These are phyloP conservation scores for Brachyopa scutellaris DNA, from an alignment of 2,888 invertebrate species.

Conservation along the genomic window DNA sequence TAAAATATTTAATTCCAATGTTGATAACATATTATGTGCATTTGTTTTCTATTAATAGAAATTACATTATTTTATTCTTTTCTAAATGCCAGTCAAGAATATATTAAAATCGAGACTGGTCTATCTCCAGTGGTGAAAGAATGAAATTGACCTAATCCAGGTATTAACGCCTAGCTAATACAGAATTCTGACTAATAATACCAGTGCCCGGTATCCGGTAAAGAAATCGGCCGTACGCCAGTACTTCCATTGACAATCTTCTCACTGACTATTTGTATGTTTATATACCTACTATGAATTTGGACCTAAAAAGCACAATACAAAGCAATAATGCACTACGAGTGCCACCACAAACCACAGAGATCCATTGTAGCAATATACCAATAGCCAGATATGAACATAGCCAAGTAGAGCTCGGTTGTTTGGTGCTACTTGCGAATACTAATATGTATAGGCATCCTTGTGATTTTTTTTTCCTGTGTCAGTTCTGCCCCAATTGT, in stretches of 20 bases:
- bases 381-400: constrained; percentile 8
- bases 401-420: constrained; percentile 33
- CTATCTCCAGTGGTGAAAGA: too few species aligned
- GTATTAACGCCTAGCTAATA: too few species aligned
- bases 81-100: too few species aligned
- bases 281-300: neutral
- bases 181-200: too few species aligned
- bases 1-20: too few species aligned
- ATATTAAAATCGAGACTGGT: too few species aligned
- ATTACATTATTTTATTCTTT: too few species aligned
- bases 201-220: too few species aligned
- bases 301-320: constrained; percentile 5
- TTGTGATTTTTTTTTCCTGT: constrained; percentile 35
- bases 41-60: too few species aligned
- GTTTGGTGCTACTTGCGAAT: constrained; percentile 33
- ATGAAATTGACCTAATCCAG: too few species aligned
- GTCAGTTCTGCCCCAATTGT: constrained; percentile 66
- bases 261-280: neutral
- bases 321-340: constrained; percentile 39
- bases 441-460: constrained; percentile 30
- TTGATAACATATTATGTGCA: too few species aligned
- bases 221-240: too few species aligned
- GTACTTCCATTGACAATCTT: neutral
- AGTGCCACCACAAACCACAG: constrained; percentile 28
- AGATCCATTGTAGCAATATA: constrained; percentile 29